Percentiles rank a stretch among this genome's conserved stretches.
Conservation (phyloP, 2,797 vertebrate genomes). For the Pangasius sanitwongsei region DNA sequence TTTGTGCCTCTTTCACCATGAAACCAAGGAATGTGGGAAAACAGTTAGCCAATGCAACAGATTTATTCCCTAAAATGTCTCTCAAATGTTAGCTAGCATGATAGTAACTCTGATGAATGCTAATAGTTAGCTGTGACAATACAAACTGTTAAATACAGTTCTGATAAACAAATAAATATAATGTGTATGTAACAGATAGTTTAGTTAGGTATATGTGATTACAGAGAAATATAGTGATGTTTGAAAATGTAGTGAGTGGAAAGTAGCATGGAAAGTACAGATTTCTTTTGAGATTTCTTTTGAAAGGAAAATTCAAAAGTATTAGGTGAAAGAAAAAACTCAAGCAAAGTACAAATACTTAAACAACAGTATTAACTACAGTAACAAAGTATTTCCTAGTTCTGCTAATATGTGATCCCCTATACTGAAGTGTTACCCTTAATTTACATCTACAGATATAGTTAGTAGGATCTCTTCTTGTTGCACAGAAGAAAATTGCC, state of each 20-base stretch:
- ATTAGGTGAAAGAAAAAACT: background rate
- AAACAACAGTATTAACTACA: background rate
- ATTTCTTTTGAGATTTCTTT: background rate
- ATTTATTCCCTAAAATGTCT: background rate
- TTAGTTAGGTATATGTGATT: background rate
- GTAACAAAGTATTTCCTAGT: background rate
- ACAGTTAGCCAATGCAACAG: background rate
- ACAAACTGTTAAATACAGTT: background rate
- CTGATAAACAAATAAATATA: background rate
- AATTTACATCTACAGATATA: background rate
- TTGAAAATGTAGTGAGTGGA: background rate
- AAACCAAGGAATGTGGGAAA: background rate
- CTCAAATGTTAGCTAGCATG: background rate
- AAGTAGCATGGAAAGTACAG: background rate
- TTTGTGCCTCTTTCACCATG: too few species aligned
- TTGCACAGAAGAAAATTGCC: background rate
- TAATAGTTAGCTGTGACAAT: background rate
- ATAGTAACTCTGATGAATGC: background rate
- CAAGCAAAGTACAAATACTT: background rate
- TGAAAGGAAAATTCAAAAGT: background rate
- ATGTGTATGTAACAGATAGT: background rate
- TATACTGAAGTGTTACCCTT: background rate
- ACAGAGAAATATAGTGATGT: too few species aligned
- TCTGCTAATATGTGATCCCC: conserved; percentile 2
- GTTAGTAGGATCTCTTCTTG: background rate